phyloP scores from a whole-genome alignment of 2,113 vertebrate genomes.

The Psophia crepitans region DNA sequence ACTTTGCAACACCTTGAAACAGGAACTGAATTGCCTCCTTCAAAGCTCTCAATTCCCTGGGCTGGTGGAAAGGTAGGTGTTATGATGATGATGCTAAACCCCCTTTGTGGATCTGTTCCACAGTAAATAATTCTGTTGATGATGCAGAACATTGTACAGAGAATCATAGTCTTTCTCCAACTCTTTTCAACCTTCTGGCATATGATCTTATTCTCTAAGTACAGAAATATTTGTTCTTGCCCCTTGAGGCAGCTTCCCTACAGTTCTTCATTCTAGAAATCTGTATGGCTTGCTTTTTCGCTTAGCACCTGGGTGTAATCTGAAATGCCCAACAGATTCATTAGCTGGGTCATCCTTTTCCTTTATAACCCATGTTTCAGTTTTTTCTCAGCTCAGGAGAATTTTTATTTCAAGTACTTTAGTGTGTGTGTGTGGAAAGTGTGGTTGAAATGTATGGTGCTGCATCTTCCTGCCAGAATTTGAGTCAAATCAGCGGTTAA shows the following conservation, averaged over 20 bases:
- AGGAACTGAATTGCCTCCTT: not conserved
- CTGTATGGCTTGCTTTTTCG: not conserved
- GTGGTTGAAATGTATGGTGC: not conserved
- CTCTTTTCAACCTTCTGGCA: not conserved
- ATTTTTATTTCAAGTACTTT: not conserved
- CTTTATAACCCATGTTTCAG: not conserved
- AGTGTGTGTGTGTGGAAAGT: too few relatives aligned
- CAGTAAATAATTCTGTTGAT: not conserved
- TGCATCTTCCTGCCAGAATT: not conserved
- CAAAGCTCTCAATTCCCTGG: not conserved
- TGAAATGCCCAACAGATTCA: not conserved
- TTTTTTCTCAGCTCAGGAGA: not conserved
- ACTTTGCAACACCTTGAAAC: not conserved
- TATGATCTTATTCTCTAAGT: not conserved
- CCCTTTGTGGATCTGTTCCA: not conserved
- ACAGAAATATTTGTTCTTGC: not conserved
- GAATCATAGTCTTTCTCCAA: not conserved
- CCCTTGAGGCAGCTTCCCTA: not conserved
- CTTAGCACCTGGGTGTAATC: not conserved
- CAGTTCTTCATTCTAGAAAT: not conserved
- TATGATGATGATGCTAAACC: not conserved
- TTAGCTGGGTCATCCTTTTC: not conserved
- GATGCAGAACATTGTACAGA: not conserved
- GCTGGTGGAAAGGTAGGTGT: not conserved
- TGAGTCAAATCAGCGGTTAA: not conserved